phyloP scores from a whole-genome alignment of 2,888 invertebrate species.

The Rotaria socialis region DNA sequence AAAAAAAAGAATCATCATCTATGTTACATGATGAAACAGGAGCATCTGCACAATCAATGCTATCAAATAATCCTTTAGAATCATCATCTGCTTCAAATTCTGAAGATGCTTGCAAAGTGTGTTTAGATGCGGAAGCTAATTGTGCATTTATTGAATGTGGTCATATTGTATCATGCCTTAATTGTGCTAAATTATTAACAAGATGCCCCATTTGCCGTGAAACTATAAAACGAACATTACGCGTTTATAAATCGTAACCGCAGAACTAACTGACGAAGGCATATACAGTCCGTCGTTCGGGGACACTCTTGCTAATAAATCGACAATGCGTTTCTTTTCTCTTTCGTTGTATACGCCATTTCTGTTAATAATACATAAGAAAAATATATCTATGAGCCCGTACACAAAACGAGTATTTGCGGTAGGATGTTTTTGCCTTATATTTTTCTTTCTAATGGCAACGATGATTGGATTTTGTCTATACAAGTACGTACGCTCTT shows the following conservation, averaged over 20 bases:
- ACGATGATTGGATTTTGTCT: background rate
- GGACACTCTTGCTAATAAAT: background rate
- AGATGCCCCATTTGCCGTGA: background rate
- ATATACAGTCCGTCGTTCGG: background rate
- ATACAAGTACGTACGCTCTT: background rate
- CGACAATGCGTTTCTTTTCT: background rate
- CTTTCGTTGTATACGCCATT: background rate
- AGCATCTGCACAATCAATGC: background rate
- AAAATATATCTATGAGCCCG: background rate
- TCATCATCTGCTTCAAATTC: background rate
- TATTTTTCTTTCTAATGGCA: background rate
- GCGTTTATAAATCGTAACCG: background rate
- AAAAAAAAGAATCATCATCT: background rate
- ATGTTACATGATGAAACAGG: background rate
- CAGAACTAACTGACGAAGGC: background rate
- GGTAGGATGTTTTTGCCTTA: background rate
- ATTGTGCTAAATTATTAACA: constrained; percentile 16
- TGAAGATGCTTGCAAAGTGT: background rate
- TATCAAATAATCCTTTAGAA: background rate
- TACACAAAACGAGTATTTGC: background rate
- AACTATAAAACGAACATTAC: constrained; percentile 19
- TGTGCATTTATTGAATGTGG: constrained; percentile 28
- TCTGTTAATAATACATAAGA: background rate
- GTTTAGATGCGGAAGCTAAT: background rate
- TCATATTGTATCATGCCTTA: background rate